Conservation (phyloP, 2,113 vertebrate species). For the Zosterops pallidus region DNA sequence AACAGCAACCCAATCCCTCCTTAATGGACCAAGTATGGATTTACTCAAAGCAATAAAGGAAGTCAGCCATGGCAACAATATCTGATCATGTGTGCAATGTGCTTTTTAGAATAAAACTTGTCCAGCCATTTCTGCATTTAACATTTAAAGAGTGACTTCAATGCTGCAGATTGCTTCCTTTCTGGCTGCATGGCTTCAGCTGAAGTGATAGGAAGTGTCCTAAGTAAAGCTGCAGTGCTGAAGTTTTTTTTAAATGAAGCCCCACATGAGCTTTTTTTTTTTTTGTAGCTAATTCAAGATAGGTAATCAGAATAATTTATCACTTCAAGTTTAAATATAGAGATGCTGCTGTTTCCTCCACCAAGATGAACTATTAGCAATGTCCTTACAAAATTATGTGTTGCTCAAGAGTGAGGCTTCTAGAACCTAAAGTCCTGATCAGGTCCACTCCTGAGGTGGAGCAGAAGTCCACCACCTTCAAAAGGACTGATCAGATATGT, state of each 20-base stretch:
- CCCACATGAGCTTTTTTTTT: background rate
- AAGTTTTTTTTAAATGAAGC: background rate
- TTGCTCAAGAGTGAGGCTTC: background rate
- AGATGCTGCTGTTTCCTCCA: background rate
- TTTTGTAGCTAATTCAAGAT: background rate
- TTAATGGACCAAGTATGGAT: slow-evolving; percentile 54
- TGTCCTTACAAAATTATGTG: background rate
- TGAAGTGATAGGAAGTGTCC: background rate
- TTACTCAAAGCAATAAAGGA: slow-evolving; percentile 48
- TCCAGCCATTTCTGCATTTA: background rate
- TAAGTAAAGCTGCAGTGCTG: background rate
- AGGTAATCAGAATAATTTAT: background rate
- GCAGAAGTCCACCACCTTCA: background rate
- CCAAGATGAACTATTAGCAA: background rate
- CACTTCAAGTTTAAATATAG: background rate
- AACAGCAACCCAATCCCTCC: background rate
- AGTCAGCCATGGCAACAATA: slow-evolving; percentile 33
- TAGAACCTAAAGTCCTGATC: background rate
- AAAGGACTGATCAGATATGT: background rate
- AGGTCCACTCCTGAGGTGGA: background rate
- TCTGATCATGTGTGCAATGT: slow-evolving; percentile 9
- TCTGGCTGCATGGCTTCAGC: background rate
- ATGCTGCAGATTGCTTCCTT: background rate
- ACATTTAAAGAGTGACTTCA: background rate
- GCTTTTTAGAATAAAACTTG: background rate